phyloP scores from a whole-genome alignment of 2,888 invertebrate genomes.

The Agonopterix subpropinquella region DNA sequence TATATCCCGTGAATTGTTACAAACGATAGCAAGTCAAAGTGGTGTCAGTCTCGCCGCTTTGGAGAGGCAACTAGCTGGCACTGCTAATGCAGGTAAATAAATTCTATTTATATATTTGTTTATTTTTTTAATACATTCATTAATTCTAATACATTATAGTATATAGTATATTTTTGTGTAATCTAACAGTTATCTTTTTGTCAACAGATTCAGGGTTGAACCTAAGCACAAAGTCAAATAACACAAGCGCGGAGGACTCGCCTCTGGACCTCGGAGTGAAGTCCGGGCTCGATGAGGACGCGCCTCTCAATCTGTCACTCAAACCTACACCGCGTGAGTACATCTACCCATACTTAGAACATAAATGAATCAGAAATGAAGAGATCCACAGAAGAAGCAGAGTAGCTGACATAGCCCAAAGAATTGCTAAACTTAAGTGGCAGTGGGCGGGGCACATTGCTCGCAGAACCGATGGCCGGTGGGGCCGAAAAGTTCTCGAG shows the following conservation, averaged over 20 bases:
- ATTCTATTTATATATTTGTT: no score
- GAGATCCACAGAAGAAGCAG: no score
- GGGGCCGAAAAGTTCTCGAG: no score
- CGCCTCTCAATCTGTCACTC: slow-evolving; percentile 88
- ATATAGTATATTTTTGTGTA: no score
- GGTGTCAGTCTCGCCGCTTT: slow-evolving; percentile 66
- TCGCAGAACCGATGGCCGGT: no score
- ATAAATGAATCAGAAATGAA: no score
- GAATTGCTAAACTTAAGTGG: no score
- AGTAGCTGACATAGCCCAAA: no score
- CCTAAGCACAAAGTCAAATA: slow-evolving; percentile 54
- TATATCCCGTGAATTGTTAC: slow-evolving; percentile 66
- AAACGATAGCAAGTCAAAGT: slow-evolving; percentile 71
- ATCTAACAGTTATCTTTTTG: neutral
- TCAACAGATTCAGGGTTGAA: slow-evolving; percentile 54
- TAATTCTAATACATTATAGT: no score
- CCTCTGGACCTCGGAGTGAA: slow-evolving; percentile 68
- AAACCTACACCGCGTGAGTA: slow-evolving; percentile 77
- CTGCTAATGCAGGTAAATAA: slow-evolving; percentile 30
- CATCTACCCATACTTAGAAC: no score
- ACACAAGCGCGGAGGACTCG: slow-evolving; percentile 47
- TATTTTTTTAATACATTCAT: no score
- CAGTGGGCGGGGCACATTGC: no score
- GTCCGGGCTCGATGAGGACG: slow-evolving; percentile 76
- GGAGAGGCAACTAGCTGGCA: slow-evolving; percentile 62